phyloP scores from a whole-genome alignment of 2,888 invertebrate genomes.

The Notodonta ziczac region DNA sequence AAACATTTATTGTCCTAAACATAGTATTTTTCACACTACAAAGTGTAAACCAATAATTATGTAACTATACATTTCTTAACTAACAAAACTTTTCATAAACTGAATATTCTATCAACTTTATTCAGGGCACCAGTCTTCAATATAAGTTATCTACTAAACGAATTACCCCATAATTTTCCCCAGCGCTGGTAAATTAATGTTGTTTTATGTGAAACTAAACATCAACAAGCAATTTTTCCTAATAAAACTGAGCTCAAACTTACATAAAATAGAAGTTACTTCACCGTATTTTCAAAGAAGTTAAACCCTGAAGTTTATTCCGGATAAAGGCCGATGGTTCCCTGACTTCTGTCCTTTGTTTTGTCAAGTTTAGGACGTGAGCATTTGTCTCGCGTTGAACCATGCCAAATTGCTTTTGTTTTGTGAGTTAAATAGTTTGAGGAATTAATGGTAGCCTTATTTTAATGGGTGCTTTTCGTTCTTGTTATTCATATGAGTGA shows the following conservation, averaged over 20 bases:
- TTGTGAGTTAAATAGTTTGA: constrained; percentile 25
- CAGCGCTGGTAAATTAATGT: constrained; percentile 19
- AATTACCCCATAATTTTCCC: constrained; percentile 19
- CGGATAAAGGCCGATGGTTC: constrained; percentile 28
- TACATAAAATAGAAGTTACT: constrained; percentile 38
- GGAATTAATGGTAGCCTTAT: constrained; percentile 15
- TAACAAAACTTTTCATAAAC: background rate
- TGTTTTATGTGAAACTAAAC: constrained; percentile 33
- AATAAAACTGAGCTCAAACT: constrained; percentile 43
- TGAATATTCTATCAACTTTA: constrained; percentile 27
- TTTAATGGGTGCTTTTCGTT: constrained; percentile 7
- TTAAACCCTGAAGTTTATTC: constrained; percentile 37
- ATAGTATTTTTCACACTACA: too few species aligned
- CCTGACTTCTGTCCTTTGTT: constrained; percentile 35
- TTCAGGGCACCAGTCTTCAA: background rate
- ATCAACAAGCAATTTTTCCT: constrained; percentile 38
- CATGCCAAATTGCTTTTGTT: constrained; percentile 16
- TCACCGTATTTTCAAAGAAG: constrained; percentile 32
- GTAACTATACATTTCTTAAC: too few species aligned
- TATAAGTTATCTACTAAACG: background rate
- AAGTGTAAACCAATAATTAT: too few species aligned
- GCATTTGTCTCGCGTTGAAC: constrained; percentile 20
- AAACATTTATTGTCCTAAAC: too few species aligned
- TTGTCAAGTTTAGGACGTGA: constrained; percentile 30
- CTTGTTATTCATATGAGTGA: background rate